A percentile compares a stretch with the other conserved stretches of the same genome.
These are phyloP conservation scores for Drosophila pallidifrons DNA, from an alignment of 1,140 invertebrate genomes.

Conservation along the genomic window DNA sequence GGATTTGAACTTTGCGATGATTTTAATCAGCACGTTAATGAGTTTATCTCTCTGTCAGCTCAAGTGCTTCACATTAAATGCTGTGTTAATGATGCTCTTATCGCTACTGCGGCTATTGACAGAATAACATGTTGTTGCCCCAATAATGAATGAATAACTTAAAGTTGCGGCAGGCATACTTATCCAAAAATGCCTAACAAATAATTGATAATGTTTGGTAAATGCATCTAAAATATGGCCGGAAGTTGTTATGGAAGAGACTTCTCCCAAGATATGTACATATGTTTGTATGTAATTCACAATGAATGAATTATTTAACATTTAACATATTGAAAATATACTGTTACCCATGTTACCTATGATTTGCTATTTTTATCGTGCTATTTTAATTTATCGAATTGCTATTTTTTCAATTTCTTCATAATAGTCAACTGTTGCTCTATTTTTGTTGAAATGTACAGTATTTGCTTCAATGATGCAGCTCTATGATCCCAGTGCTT, in stretches of 20 bases:
- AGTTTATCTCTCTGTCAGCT: conserved; percentile 51
- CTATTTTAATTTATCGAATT: too few species aligned
- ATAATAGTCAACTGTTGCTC: too few species aligned
- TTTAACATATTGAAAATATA: too few species aligned
- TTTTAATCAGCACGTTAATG: conserved; percentile 70
- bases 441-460: too few species aligned
- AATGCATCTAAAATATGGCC: not conserved
- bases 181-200: too few species aligned
- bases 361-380: too few species aligned
- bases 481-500: too few species aligned
- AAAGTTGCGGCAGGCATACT: not conserved
- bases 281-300: too few species aligned
- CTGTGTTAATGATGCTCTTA: conserved; percentile 34
- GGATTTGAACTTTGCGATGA: conserved; percentile 51
- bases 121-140: conserved; percentile 27
- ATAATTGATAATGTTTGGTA: not conserved
- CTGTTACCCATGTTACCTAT: too few species aligned
- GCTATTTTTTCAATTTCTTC: not conserved
- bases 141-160: conserved; percentile 14
- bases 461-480: too few species aligned
- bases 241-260: not conserved
- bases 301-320: too few species aligned
- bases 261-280: too few species aligned
- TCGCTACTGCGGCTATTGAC: conserved; percentile 40
- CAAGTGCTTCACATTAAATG: conserved; percentile 45